Base-by-base conservation (phyloP, 2,888 invertebrate species). In the Platerodrilus igneus region DNA sequence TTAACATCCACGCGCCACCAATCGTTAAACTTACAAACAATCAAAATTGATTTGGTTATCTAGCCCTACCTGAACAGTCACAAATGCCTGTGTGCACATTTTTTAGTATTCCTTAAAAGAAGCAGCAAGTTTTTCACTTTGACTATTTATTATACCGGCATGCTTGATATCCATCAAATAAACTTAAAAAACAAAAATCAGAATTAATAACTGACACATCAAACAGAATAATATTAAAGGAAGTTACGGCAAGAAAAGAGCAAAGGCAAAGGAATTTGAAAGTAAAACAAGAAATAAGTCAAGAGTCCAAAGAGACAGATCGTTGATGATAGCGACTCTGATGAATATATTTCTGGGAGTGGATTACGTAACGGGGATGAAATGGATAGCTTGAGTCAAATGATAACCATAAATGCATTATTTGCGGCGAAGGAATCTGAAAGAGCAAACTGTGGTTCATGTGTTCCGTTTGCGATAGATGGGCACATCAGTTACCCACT, bases 191-290 rank as follows among this genome's bases (percentile, higher is more conserved):
- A 32, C 32, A 32, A 11, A 23, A 11, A 8, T 35, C 27, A 9
- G n/a, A 35, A 35, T 17, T 35, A 35, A 8, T 27, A 35, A 35
- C 33, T 17, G 33, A 23, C 17, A 33, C 33, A 33, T 23, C 33
- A 33, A 25, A 33, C 25, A 33, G 33, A 25, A 16, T 14, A 22
- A 33, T 23, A 25, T 17, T 25, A 17, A 14, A 33, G 13, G 11
- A 8, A 11, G 23, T 16, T 16, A 16, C 28, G 8, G 28, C 8
- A 6, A 28, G 16, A 28, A 28, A 16, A 7, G 13, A 3, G 10
- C 11, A n/a, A 4, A 31, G 19, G 10, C n/a, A 31, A 19, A 31
- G 13, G 13, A 17, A 10, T 10, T 31, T 31, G 10, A 11, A 31
- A 31, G 11, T 13, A 31, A 31, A 31, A 31, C 21, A 31, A 21